These are phyloP conservation scores for Globia sparganii DNA, from an alignment of 2,888 invertebrate genomes.

Conservation along the genomic window DNA sequence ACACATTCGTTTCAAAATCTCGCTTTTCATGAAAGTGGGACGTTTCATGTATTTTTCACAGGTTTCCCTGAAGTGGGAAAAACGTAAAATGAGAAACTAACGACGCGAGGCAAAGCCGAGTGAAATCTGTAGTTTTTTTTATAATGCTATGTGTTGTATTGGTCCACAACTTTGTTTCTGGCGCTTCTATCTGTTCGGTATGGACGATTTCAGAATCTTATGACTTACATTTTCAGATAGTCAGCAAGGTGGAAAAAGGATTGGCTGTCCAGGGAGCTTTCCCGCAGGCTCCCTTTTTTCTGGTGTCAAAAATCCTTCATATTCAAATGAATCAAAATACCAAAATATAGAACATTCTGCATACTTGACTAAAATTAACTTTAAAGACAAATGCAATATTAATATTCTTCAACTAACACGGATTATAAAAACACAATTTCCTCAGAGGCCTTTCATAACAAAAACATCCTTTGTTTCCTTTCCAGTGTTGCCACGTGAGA, in stretches of 20 bases:
- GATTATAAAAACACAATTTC: not conserved
- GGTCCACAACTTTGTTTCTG: constrained; percentile 8
- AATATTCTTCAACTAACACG: not conserved
- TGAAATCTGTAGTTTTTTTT: constrained; percentile 27
- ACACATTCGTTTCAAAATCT: constrained; percentile 38
- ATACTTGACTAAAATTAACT: not conserved
- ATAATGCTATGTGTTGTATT: constrained; percentile 15
- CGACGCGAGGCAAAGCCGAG: constrained; percentile 26
- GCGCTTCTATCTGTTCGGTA: not conserved
- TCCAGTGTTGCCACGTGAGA: constrained; percentile 1
- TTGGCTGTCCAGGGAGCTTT: not conserved
- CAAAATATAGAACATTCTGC: not conserved
- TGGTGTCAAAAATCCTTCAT: not conserved
- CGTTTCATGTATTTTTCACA: constrained; percentile 40
- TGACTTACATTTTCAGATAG: not conserved
- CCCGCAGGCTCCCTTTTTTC: not conserved
- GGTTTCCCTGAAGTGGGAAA: constrained; percentile 4
- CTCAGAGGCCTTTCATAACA: not conserved
- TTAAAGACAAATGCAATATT: not conserved
- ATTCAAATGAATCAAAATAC: not conserved
- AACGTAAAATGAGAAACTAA: constrained; percentile 33
- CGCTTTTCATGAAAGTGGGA: constrained; percentile 18
- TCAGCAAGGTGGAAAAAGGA: not conserved
- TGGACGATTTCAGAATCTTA: not conserved
- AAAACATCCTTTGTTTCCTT: constrained; percentile 19